Conservation (phyloP, 23 tunicate species). For the Ciona savignyi region DNA sequence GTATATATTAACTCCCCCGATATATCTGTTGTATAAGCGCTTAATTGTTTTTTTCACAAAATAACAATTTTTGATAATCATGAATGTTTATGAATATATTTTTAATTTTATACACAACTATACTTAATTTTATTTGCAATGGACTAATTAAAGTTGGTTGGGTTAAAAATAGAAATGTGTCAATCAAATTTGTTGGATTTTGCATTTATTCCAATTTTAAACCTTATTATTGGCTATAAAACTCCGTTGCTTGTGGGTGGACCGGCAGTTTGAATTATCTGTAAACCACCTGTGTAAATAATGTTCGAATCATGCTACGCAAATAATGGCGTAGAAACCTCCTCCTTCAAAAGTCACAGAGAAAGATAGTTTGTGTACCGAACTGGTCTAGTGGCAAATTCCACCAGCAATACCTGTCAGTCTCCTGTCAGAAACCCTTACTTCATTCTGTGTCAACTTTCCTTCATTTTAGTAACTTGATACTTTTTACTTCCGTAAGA, state of each 20-base stretch:
- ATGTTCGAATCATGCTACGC: not conserved
- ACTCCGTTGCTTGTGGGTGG: not conserved
- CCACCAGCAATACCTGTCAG: not conserved
- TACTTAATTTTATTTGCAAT: too few relatives aligned
- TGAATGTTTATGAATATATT: too few relatives aligned
- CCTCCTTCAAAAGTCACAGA: not conserved
- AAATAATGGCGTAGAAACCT: not conserved
- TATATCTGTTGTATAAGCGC: too few relatives aligned
- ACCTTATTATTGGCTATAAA: not conserved
- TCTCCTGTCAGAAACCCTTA: not conserved
- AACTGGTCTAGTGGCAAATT: not conserved
- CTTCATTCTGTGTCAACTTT: not conserved
- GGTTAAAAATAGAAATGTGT: too few relatives aligned
- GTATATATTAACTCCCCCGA: too few relatives aligned
- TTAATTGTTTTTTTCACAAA: too few relatives aligned
- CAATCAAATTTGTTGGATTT: not conserved
- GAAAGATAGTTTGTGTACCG: not conserved
- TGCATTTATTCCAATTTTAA: not conserved
- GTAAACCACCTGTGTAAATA: not conserved
- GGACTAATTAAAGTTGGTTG: too few relatives aligned
- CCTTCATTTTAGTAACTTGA: too few relatives aligned
- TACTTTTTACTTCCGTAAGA: too few relatives aligned
- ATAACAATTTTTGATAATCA: too few relatives aligned
- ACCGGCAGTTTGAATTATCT: not conserved
- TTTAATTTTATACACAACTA: too few relatives aligned